Conservation (phyloP, 2,797 vertebrate species). For the Chelmon rostratus region DNA sequence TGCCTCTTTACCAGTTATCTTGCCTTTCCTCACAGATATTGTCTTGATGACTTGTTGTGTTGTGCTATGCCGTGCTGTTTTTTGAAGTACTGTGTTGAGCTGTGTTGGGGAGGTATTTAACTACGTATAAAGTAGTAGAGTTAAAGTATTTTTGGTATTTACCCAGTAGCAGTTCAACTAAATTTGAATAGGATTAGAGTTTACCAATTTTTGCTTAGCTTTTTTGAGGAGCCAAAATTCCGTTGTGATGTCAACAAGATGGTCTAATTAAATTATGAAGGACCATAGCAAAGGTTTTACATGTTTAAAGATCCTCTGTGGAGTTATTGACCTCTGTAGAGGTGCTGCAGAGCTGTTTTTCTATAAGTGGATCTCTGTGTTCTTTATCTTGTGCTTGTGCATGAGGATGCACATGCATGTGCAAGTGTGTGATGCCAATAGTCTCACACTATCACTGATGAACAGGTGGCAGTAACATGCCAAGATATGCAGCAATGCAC, state of each 20-base stretch:
- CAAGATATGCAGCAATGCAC: background rate
- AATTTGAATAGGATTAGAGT: background rate
- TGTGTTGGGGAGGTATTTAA: constrained; percentile 13
- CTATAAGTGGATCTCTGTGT: background rate
- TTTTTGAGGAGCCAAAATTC: background rate
- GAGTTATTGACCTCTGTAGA: background rate
- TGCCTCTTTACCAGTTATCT: constrained; percentile 49
- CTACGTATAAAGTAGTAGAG: background rate
- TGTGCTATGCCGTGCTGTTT: constrained; percentile 12
- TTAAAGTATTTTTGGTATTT: background rate
- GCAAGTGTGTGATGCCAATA: background rate
- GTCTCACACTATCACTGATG: background rate
- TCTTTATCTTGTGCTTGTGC: background rate
- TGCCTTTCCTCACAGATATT: constrained; percentile 24
- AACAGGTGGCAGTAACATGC: background rate
- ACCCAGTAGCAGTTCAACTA: background rate
- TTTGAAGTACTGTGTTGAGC: constrained; percentile 3
- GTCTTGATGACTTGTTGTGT: constrained; percentile 20
- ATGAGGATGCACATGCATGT: background rate
- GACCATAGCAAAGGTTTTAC: background rate
- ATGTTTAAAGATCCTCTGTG: background rate
- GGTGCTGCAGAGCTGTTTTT: background rate
- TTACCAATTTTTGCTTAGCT: background rate
- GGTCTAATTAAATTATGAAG: background rate
- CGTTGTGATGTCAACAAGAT: too few relatives aligned